Percentiles rank a stretch among this genome's conserved stretches.
Evolutionary conservation across 1,140 invertebrate species (phyloP).

Genomic region (Drosophila sp.): DNA sequence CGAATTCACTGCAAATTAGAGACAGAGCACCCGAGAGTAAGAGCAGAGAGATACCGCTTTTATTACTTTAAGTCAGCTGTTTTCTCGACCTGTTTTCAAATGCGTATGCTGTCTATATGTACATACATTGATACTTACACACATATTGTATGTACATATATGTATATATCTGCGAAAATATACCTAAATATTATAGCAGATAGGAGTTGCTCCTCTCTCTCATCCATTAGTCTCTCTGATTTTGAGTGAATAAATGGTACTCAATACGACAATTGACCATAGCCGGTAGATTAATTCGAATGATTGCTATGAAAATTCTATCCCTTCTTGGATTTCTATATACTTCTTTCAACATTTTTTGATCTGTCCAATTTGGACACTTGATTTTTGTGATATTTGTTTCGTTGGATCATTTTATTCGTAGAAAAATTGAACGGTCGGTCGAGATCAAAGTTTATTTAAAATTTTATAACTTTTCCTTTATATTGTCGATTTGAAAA

Average conservation of each 20-base stretch:
- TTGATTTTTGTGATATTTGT: too few relatives aligned
- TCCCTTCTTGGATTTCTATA: neutral
- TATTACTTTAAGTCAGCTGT: conserved; percentile 17
- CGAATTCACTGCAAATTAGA: neutral
- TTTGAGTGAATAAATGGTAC: neutral
- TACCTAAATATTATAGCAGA: too few relatives aligned
- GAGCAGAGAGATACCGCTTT: neutral
- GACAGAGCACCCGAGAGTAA: conserved; percentile 11
- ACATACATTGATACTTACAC: neutral
- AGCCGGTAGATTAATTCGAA: neutral
- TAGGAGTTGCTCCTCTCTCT: neutral
- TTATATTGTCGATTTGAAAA: too few relatives aligned
- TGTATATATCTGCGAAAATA: too few relatives aligned
- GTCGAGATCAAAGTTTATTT: too few relatives aligned
- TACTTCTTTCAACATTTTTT: too few relatives aligned
- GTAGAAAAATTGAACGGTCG: too few relatives aligned
- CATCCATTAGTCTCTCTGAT: neutral
- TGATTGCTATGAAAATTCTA: neutral
- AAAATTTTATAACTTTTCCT: too few relatives aligned
- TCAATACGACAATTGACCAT: neutral
- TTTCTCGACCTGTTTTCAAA: conserved; percentile 7
- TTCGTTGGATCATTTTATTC: too few relatives aligned
- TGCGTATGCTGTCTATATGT: neutral
- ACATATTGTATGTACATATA: neutral
- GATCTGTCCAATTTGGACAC: too few relatives aligned